Conservation (phyloP, 2,888 invertebrate genomes). For the Cerceris rybyensis region DNA sequence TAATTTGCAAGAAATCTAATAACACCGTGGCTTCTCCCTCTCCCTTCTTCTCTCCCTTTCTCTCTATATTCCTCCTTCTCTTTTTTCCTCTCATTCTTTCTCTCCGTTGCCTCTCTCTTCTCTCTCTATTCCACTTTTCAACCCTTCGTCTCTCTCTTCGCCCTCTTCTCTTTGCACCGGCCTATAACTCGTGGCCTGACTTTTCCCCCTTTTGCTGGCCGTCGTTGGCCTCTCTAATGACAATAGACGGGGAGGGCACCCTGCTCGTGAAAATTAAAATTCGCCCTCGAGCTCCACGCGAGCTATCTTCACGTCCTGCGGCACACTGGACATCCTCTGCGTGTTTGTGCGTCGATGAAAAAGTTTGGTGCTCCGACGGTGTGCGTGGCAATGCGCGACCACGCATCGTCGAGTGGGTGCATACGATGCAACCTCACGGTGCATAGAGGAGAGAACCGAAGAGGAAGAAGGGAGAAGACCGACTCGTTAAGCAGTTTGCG, state of each 20-base stretch:
- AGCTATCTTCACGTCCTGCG: background rate
- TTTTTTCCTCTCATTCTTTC: slow-evolving; percentile 25
- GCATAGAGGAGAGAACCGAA: slow-evolving; percentile 57
- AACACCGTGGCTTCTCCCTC: slow-evolving; percentile 59
- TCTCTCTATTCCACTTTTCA: background rate
- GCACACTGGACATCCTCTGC: slow-evolving; percentile 18
- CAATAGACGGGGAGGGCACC: slow-evolving; percentile 68
- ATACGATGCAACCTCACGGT: slow-evolving; percentile 57
- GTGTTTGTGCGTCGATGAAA: slow-evolving; percentile 20
- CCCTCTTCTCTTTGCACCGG: slow-evolving; percentile 19
- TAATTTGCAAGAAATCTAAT: slow-evolving; percentile 79
- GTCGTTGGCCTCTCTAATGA: slow-evolving; percentile 69
- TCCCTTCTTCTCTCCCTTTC: background rate
- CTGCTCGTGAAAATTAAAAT: slow-evolving; percentile 73
- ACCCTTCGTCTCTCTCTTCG: slow-evolving; percentile 10
- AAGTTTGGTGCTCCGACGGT: background rate
- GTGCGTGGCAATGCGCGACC: slow-evolving; percentile 15
- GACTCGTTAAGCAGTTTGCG: slow-evolving; percentile 76
- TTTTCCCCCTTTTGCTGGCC: slow-evolving; percentile 53
- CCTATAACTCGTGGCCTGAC: slow-evolving; percentile 65
- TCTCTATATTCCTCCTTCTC: background rate
- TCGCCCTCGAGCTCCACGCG: slow-evolving; percentile 60
- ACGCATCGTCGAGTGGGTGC: slow-evolving; percentile 39
- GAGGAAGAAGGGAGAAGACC: slow-evolving; percentile 37
- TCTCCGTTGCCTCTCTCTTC: slow-evolving; percentile 36